Percentiles rank a stretch among this genome's conserved stretches.
Evolutionary conservation across 2,797 vertebrate genomes (phyloP).

Genomic region (Cossypha polioptera): DNA sequence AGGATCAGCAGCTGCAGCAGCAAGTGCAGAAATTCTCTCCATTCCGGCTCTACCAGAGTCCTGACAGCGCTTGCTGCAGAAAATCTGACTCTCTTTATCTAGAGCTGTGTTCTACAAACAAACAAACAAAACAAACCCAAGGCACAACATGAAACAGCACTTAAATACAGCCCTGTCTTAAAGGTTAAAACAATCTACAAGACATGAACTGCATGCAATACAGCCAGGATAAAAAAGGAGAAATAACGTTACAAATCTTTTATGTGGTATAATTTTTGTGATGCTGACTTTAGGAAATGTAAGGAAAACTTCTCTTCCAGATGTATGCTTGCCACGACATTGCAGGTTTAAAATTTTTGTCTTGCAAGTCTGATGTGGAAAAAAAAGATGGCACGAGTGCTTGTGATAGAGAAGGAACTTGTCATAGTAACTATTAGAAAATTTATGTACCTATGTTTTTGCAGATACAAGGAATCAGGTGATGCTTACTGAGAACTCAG

Average conservation of each 20-base stretch:
- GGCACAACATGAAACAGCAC: neutral
- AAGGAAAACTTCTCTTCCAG: neutral
- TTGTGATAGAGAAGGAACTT: neutral
- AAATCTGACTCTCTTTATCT: conserved; percentile 91
- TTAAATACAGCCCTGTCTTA: neutral
- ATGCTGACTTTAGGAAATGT: neutral
- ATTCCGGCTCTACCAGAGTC: conserved; percentile 49
- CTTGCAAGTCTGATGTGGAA: conserved; percentile 52
- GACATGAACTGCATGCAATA: conserved; percentile 68
- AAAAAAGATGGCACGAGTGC: neutral
- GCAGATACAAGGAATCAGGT: neutral
- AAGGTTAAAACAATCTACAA: neutral
- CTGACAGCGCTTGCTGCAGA: conserved; percentile 75
- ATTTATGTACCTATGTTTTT: neutral
- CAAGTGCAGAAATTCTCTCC: conserved; percentile 46
- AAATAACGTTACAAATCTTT: conserved; percentile 34
- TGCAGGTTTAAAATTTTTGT: neutral
- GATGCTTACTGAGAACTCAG: neutral
- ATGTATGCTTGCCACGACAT: rapidly evolving
- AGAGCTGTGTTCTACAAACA: conserved; percentile 92
- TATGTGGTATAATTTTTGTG: neutral
- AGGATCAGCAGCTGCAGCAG: conserved; percentile 70
- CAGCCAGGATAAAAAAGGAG: conserved; percentile 68
- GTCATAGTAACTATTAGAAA: neutral
- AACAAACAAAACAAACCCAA: neutral